Evolutionary conservation across 2,888 invertebrate genomes (phyloP), one percentile per base, ranked within the genome.

Genomic region (Scaptomyza tumidula): DNA sequence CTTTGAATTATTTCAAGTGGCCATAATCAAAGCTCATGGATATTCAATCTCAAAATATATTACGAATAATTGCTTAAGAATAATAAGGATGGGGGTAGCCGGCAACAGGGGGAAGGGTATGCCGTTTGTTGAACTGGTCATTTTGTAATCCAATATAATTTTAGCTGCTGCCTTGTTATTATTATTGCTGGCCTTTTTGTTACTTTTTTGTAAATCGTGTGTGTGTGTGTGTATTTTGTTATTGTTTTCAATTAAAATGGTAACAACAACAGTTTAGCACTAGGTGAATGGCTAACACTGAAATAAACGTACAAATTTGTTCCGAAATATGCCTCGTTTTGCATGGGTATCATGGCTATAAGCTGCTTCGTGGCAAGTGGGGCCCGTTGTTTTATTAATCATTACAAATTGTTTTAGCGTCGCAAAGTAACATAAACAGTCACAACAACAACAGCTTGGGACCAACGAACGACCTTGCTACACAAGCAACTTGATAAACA

Each of bases 401-500:
- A 89, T 89, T 85, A 85, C 85, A 85, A 85, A 85, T 85, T 87
- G 79, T 82, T 88, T 80, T 81, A 54, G 68, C 75, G 64, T 75
- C 78, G 75, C 64, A 61, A 63, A 48, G 49, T 53, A 71, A 46
- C 49, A 54, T 11, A 27, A 7, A 9, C 46, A 67, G 13, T 2
- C 39, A 44, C 33, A 60, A 37, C 55, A 57, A 43, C 46, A 52
- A 63, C 44, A 45, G 44, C 56, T 49, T 63, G 71, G 57, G 81
- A 77, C 83, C 86, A 88, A 89, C 75, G 88, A 85, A 85, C 85
- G 85, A 89, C 85, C 85, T 85, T 85, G 85, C 89, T 85, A 85
- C 83, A 85, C 62, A 80, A 85, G 78, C 69, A 83, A 74, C 76
- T 61, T 68, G 75, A 75, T 84, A 81, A 80, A 64, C 56, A 70